Conservation (phyloP, 2,888 invertebrate genomes). For the Taenaris catops region DNA sequence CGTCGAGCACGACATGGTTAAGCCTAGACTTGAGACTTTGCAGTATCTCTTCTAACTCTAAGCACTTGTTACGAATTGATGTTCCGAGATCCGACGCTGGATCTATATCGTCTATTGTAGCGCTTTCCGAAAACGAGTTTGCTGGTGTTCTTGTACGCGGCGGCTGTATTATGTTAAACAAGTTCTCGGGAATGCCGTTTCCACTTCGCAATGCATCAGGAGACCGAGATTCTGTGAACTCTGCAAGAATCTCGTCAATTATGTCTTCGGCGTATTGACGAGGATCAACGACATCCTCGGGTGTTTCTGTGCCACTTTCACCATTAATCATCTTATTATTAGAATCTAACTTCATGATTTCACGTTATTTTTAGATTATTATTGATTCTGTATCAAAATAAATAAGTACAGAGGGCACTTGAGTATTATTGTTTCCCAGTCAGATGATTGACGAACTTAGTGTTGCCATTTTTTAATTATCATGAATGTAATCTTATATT, state of each 20-base stretch:
- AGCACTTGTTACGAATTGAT: slow-evolving; percentile 71
- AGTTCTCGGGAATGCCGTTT: slow-evolving; percentile 54
- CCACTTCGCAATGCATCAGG: slow-evolving; percentile 51
- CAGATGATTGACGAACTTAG: slow-evolving; percentile 57
- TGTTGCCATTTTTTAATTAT: slow-evolving; percentile 38
- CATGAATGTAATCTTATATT: too few relatives aligned
- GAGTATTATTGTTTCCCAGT: slow-evolving; percentile 26
- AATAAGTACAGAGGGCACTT: slow-evolving; percentile 35
- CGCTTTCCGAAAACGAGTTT: slow-evolving; percentile 65
- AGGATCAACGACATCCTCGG: slow-evolving; percentile 64
- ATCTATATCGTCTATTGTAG: slow-evolving; percentile 69
- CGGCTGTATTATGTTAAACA: slow-evolving; percentile 65
- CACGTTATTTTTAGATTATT: slow-evolving; percentile 28
- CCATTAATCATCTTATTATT: slow-evolving; percentile 72
- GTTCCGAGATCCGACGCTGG: slow-evolving; percentile 70
- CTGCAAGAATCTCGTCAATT: slow-evolving; percentile 70
- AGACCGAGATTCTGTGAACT: slow-evolving; percentile 63
- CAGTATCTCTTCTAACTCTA: slow-evolving; percentile 72
- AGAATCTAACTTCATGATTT: slow-evolving; percentile 70
- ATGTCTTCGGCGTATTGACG: slow-evolving; percentile 72
- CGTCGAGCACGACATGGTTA: slow-evolving; percentile 71
- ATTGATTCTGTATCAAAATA: slow-evolving; percentile 57
- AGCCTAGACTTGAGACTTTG: slow-evolving; percentile 71
- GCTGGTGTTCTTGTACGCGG: slow-evolving; percentile 68
- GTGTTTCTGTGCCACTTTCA: slow-evolving; percentile 58